Base-by-base conservation (phyloP, 2,113 vertebrate species). In the Helogale parvula region DNA sequence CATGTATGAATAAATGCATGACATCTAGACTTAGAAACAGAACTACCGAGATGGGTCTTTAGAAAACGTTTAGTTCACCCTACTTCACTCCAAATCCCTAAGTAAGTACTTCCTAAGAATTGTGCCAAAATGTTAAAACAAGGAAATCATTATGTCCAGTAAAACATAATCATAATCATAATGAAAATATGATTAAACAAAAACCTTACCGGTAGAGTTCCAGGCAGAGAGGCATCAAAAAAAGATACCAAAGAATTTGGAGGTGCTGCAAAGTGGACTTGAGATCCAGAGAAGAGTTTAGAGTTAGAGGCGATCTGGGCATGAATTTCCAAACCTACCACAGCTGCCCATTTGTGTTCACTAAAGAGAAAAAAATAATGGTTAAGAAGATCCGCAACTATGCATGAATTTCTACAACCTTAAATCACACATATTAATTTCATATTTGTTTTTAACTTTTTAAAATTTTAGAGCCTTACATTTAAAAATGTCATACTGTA, bases 301-400 rank as follows among this genome's bases (percentile, higher is more conserved):
- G 99, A 99, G 76, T 98, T 99, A 94, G 99, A 99, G 93, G 99
- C 99, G 97, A 99, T 99, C 98, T 99, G 99, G 27, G 99, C 99
- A 68, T 99, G 99, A 98, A 99, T 98, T 98, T 99, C 99, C 98
- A 99, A 96, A 81, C 99, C 99, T 50, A 99, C 99, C 76, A 99
- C 99, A 16, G 99, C 99, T 69, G 98, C 98, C 99, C 99, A 99
- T 29, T 98, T 95, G 95, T 98, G 95, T 88, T 98, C 97, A 88
- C 99, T 99, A 96, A 35, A 94, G 84, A 92, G 91, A 93, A 96
- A 96, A 84, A 88, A 15, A 98, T 5, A 95, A 95, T 29, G 19
- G 19, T 95, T 90, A 96, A 93, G 54, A 63, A 90, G 7, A 38
- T 47, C 45, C 63, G 14, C 47, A 31, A 83, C n/a, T 25, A 65